Evolutionary conservation across 2,113 vertebrate species (phyloP).

Genomic region (Halcyon senegalensis): DNA sequence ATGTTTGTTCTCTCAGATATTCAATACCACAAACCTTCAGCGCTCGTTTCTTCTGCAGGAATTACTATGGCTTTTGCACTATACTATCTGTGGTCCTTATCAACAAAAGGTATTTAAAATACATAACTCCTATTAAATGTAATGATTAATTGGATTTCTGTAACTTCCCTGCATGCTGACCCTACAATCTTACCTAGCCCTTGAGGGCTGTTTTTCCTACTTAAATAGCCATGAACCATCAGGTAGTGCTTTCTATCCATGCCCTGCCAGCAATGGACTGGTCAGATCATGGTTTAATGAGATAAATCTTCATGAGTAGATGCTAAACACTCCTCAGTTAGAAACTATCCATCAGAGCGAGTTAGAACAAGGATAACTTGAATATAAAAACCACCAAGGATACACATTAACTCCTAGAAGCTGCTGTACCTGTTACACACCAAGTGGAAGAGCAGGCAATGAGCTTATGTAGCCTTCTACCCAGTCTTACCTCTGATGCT

Average conservation of each 20-base stretch:
- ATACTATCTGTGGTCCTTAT: neutral
- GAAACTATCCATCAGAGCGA: neutral
- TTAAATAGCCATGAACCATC: neutral
- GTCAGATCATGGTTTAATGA: neutral
- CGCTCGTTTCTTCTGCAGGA: neutral
- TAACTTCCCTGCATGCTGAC: neutral
- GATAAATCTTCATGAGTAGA: neutral
- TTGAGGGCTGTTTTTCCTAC: neutral
- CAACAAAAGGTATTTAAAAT: neutral
- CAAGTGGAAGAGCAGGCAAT: neutral
- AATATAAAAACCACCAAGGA: neutral
- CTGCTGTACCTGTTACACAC: neutral
- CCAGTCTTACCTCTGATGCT: neutral
- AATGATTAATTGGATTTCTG: neutral
- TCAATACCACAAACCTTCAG: neutral
- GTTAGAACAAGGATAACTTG: neutral
- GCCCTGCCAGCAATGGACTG: neutral
- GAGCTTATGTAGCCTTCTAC: neutral
- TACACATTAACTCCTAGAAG: neutral
- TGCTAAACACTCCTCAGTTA: neutral
- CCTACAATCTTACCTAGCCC: neutral
- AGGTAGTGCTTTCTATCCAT: neutral
- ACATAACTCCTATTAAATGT: neutral
- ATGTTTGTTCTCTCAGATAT: neutral
- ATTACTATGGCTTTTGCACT: neutral